Evolutionary conservation across 1,140 invertebrate species (phyloP), one percentile per base, ranked within the genome.

Genomic region (Zaprionus davidi): DNA sequence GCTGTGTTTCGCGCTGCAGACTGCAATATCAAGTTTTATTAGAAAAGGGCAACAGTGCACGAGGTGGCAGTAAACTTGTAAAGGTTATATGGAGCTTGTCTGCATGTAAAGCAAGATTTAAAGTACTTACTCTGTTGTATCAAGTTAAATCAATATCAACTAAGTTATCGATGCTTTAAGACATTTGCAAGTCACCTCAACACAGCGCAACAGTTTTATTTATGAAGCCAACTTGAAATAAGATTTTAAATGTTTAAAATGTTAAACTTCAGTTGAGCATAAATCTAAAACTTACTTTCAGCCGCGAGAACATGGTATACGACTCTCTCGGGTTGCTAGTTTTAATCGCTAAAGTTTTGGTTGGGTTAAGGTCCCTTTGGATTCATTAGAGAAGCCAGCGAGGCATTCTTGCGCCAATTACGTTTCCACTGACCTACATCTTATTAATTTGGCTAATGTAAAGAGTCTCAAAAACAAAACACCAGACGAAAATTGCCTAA

Each of bases 391-490:
- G 49, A 17, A 57, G 41, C 20, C 69, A 76, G 62, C 73, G 24
- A 65, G 65, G 68, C 68, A 76, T 65, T 71, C 41, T 59, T 49
- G 56, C 58, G 56, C 58, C 69, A 72, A 72, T 72, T 72, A 72
- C 74, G 46, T 65, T 49, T 73, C 75, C 65, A 78, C 75, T 80
- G 78, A 73, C 78, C 78, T 68, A 78, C 49, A 80, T 80, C 44
- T 62, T 67, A 68, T 81, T 81, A 81, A 81, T 81, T 81, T 71
- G 70, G 66, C 76, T 78, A 78, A 81, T 78, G 76, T 36, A 70
- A 74, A 72, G 31, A 77, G 56, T 55, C 51, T 31, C 36, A 56
- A 71, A 55, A 71, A 24, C 15, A 46, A 62, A 44, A 62, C 41
- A 62, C 17, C n/a, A 24, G 1, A 56, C 53, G 15, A 31, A 56